Evolutionary conservation across 2,113 vertebrate species (phyloP).

Genomic region (Taurulus bubalis): DNA sequence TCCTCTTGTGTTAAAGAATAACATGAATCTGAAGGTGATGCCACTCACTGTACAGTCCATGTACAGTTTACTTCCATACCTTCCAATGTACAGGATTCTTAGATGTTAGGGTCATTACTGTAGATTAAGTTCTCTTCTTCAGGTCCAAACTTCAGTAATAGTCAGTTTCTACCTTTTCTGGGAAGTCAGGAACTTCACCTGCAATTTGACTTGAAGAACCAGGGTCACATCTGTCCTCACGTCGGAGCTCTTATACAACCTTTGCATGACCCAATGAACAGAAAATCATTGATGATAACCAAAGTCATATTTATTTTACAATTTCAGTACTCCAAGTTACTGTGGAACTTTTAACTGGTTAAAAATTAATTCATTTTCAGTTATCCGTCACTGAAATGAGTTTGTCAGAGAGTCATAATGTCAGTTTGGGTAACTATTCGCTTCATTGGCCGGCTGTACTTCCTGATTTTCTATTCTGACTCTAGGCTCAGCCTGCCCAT

Average conservation of each 20-base stretch:
- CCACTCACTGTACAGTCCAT: too few relatives aligned
- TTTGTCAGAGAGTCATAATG: neutral
- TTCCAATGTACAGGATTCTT: neutral
- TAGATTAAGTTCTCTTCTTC: neutral
- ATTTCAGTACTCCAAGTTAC: neutral
- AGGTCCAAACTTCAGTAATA: neutral
- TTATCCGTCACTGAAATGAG: neutral
- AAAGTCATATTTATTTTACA: neutral
- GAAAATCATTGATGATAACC: neutral
- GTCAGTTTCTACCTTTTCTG: neutral
- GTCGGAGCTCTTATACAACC: neutral
- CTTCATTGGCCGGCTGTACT: neutral
- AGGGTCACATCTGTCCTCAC: neutral
- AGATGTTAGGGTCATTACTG: neutral
- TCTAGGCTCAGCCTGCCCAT: neutral
- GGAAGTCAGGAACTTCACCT: neutral
- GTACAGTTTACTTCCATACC: too few relatives aligned
- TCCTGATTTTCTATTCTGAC: neutral
- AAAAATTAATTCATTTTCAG: neutral
- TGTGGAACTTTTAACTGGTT: neutral
- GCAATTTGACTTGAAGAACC: neutral
- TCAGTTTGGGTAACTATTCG: neutral
- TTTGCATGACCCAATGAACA: neutral
- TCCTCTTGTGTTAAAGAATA: too few relatives aligned
- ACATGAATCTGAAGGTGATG: too few relatives aligned